Evolutionary conservation across 2,797 vertebrate genomes (phyloP).

Genomic region (Neosilurus hyrtlii): DNA sequence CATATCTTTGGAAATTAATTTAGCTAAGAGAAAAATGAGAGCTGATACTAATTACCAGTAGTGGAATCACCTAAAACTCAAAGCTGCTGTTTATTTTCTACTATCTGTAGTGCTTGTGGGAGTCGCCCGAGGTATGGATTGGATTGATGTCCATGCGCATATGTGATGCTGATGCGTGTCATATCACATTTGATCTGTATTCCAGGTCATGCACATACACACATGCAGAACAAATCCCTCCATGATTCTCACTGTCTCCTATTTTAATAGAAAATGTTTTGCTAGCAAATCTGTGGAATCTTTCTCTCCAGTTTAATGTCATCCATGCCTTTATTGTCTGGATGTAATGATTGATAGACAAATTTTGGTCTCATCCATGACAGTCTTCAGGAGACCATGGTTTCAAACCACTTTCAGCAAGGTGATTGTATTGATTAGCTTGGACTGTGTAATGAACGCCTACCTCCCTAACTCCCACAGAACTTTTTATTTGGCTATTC

Average conservation of each 20-base stretch:
- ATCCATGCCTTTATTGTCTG: conserved; percentile 25
- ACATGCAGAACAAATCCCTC: conserved; percentile 6
- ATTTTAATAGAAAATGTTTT: conserved; percentile 29
- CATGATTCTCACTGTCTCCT: neutral
- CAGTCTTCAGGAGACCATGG: conserved; percentile 25
- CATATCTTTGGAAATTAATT: neutral
- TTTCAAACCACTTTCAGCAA: conserved; percentile 23
- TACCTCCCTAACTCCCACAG: conserved; percentile 19
- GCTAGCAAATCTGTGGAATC: conserved; percentile 6
- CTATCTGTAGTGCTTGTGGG: neutral
- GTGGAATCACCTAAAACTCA: neutral
- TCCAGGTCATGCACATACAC: neutral
- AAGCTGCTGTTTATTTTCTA: neutral
- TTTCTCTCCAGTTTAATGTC: conserved; percentile 34
- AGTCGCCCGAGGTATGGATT: neutral
- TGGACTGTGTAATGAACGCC: neutral
- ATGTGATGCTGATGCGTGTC: neutral
- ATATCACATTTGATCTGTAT: neutral
- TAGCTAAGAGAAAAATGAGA: neutral
- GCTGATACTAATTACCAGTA: neutral
- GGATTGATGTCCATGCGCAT: neutral
- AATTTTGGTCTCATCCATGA: conserved; percentile 21
- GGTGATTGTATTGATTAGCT: conserved; percentile 42
- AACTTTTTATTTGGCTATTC: conserved; percentile 15
- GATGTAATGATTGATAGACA: conserved; percentile 22